phyloP scores from a whole-genome alignment of 1,140 invertebrate species.

The Drosophila lini region DNA sequence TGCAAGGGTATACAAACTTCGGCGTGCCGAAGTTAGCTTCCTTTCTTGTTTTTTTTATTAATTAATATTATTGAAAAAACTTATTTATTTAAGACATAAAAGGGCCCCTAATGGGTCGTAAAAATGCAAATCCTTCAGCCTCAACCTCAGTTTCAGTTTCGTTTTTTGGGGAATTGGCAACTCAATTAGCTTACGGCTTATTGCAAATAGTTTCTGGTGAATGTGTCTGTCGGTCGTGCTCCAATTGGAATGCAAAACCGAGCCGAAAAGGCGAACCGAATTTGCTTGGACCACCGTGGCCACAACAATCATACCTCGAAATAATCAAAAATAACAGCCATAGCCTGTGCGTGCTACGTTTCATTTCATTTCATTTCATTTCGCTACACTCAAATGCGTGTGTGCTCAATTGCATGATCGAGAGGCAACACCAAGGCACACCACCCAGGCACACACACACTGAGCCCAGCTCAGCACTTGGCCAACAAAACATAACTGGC shows the following conservation, averaged over 20 bases:
- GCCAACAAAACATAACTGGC: slow-evolving; percentile 2
- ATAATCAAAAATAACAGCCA: slow-evolving; percentile 37
- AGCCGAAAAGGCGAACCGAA: slow-evolving; percentile 71
- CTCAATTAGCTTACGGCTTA: slow-evolving; percentile 64
- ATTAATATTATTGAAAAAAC: neutral
- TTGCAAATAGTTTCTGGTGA: slow-evolving; percentile 61
- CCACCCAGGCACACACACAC: slow-evolving; percentile 2
- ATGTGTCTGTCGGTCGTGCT: slow-evolving; percentile 74
- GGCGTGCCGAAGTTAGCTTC: too few relatives aligned
- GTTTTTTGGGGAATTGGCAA: slow-evolving; percentile 51
- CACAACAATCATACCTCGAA: slow-evolving; percentile 41
- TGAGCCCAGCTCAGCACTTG: slow-evolving; percentile 9
- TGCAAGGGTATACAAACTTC: too few relatives aligned
- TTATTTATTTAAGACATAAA: neutral
- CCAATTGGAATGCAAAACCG: slow-evolving; percentile 80
- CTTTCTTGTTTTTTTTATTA: too few relatives aligned
- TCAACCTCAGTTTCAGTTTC: slow-evolving; percentile 10
- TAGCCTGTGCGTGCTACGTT: slow-evolving; percentile 74
- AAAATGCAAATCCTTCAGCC: slow-evolving; percentile 34
- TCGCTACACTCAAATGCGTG: slow-evolving; percentile 80
- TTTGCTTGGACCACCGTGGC: slow-evolving; percentile 65
- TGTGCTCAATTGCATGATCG: slow-evolving; percentile 81
- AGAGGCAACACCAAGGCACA: slow-evolving; percentile 41
- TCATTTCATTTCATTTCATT: slow-evolving; percentile 82
- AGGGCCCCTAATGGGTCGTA: slow-evolving; percentile 7